Evolutionary conservation across 2,797 vertebrate species (phyloP).

Genomic region (Poecilia gillii): DNA sequence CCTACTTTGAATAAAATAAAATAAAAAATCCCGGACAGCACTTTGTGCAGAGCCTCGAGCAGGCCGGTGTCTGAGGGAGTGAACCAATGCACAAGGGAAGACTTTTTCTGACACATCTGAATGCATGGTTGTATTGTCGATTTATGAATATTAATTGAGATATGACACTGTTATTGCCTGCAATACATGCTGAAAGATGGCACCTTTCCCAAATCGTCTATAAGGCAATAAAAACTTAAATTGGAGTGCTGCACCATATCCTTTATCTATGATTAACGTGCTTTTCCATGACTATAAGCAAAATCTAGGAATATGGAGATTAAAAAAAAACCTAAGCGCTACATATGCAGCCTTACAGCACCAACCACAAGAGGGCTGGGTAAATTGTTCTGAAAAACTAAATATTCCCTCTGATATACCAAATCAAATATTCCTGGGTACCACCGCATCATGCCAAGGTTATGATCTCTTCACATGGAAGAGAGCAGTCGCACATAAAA

Average conservation of each 20-base stretch:
- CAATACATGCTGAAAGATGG: slow-evolving; percentile 69
- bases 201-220: slow-evolving; percentile 62
- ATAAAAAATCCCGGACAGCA: slow-evolving; percentile 44
- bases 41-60: slow-evolving; percentile 35
- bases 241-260: slow-evolving; percentile 62
- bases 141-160: slow-evolving; percentile 75
- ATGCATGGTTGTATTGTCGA: slow-evolving; percentile 59
- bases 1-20: slow-evolving; percentile 28
- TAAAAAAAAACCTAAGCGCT: slow-evolving; percentile 40
- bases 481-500: background rate
- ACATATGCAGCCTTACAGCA: background rate
- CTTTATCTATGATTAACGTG: slow-evolving; percentile 58
- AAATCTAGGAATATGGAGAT: slow-evolving; percentile 36
- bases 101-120: slow-evolving; percentile 55
- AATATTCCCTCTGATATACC: background rate
- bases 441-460: background rate
- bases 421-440: background rate
- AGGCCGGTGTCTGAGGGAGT: slow-evolving; percentile 37
- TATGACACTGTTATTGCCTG: slow-evolving; percentile 71
- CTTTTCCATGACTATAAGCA: slow-evolving; percentile 42
- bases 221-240: slow-evolving; percentile 66
- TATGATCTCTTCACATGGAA: background rate
- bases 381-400: background rate
- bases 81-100: slow-evolving; percentile 44
- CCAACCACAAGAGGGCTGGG: background rate